phyloP scores from a whole-genome alignment of 2,797 vertebrate species.

The Hylomyscus alleni region DNA sequence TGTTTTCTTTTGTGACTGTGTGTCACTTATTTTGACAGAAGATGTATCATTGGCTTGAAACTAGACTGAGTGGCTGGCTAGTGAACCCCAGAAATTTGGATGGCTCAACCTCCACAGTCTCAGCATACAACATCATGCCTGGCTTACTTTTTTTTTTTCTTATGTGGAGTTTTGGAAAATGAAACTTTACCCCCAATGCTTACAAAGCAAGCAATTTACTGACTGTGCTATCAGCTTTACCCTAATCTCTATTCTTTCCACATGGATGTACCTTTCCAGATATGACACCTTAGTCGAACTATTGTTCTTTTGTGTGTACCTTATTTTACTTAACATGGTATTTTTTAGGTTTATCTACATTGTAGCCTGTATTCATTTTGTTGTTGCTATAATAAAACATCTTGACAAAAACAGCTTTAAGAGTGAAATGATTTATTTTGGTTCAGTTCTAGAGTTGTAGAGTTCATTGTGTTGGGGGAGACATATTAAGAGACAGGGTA shows the following conservation, averaged over 20 bases:
- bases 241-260: not conserved
- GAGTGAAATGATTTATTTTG: not conserved
- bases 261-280: not conserved
- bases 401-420: not conserved
- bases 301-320: not conserved
- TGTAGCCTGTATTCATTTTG: not conserved
- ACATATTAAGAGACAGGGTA: not conserved
- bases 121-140: not conserved
- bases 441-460: not conserved
- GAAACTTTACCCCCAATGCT: not conserved
- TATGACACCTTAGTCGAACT: not conserved
- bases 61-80: not conserved
- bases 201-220: not conserved
- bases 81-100: not conserved
- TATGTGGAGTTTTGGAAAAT: not conserved
- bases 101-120: not conserved
- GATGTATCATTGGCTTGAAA: not conserved
- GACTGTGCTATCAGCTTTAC: not conserved
- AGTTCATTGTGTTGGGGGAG: not conserved
- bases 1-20: not conserved
- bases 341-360: not conserved
- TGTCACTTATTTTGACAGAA: not conserved
- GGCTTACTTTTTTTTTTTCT: not conserved
- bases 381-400: not conserved
- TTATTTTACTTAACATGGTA: not conserved